Evolutionary conservation across 2,797 vertebrate genomes (phyloP).

Genomic region (Taenioides sp.): DNA sequence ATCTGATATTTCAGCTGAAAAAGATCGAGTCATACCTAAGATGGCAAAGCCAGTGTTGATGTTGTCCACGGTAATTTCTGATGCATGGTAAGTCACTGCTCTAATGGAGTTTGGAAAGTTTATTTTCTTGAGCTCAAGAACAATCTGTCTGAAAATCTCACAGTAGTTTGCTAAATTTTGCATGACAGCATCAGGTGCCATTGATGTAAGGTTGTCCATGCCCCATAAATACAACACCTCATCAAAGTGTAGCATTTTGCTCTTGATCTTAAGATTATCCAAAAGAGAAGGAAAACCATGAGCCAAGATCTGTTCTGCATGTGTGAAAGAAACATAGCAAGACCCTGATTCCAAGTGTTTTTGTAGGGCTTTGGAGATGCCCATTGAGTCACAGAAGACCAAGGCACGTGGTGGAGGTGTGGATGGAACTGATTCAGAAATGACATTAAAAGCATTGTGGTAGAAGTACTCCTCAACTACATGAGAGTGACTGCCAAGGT

Average conservation of each 20-base stretch:
- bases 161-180: constrained; percentile 76
- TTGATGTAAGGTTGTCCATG: constrained; percentile 70
- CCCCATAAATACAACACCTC: constrained; percentile 86
- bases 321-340: constrained; percentile 40
- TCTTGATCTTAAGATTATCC: constrained; percentile 58
- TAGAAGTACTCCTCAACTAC: constrained; percentile 80
- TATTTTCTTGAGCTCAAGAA: constrained; percentile 74
- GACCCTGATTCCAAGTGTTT: constrained; percentile 70
- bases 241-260: constrained; percentile 63
- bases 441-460: constrained; percentile 74
- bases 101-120: constrained; percentile 65
- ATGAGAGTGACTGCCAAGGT: constrained; percentile 59
- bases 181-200: constrained; percentile 57
- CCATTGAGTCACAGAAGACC: constrained; percentile 80
- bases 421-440: constrained; percentile 26
- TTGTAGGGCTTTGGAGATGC: constrained; percentile 73
- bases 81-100: constrained; percentile 80
- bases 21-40: constrained; percentile 81
- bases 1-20: constrained; percentile 74
- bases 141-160: constrained; percentile 80
- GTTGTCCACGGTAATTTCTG: constrained; percentile 75
- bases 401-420: constrained; percentile 60
- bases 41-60: constrained; percentile 83
- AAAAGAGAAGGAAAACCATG: constrained; percentile 55
- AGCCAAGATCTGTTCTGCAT: constrained; percentile 54